phyloP scores from a whole-genome alignment of 2,113 vertebrate species.

The Gallinago undulata region DNA sequence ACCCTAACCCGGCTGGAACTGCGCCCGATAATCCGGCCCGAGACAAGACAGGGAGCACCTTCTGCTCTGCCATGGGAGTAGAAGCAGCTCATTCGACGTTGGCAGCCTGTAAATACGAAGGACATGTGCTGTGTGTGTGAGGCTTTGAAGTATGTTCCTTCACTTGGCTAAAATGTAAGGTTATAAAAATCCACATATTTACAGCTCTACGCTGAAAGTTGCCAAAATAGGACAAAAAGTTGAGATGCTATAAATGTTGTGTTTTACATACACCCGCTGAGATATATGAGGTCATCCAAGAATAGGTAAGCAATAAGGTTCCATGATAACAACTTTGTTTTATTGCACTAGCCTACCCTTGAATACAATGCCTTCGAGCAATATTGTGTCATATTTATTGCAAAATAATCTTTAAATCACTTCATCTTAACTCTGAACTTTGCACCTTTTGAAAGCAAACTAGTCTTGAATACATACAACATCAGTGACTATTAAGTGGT shows the following conservation, averaged over 20 bases:
- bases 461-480: not conserved
- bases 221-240: not conserved
- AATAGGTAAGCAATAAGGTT: not conserved
- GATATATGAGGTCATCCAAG: not conserved
- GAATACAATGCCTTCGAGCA: not conserved
- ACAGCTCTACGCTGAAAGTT: not conserved
- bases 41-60: not conserved
- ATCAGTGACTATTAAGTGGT: not conserved
- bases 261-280: not conserved
- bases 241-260: not conserved
- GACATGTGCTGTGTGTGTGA: not conserved
- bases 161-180: not conserved
- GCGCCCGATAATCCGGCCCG: rapidly evolving
- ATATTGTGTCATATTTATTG: not conserved
- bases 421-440: not conserved
- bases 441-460: not conserved
- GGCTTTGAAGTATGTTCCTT: not conserved
- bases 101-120: not conserved
- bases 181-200: not conserved
- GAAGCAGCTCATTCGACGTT: rapidly evolving
- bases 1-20: not conserved
- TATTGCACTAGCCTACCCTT: not conserved
- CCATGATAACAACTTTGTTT: not conserved
- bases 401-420: not conserved
- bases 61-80: not conserved